Conservation (phyloP, 1,140 invertebrate genomes). For the Heliconius himera region DNA sequence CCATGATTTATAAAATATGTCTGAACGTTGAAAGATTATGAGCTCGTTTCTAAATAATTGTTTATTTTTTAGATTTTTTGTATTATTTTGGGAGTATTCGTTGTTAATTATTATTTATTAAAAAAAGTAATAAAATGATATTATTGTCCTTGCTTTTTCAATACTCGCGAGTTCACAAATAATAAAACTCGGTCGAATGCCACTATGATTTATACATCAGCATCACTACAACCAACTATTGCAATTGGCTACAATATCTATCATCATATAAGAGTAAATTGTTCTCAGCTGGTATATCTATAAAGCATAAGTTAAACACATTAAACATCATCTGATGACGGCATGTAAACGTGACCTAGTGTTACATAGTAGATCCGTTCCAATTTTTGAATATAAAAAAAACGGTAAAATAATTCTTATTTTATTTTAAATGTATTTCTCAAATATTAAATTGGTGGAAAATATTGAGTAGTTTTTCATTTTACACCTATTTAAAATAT, state of each 20-base stretch:
- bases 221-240: not conserved
- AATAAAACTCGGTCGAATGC: not conserved
- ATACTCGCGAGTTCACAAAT: not conserved
- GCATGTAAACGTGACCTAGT: not conserved
- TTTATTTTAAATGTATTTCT: not conserved
- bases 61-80: too few relatives aligned
- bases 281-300: not conserved
- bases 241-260: not conserved
- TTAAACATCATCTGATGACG: not conserved
- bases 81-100: too few relatives aligned
- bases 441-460: too few relatives aligned
- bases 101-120: too few relatives aligned
- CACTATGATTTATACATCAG: not conserved
- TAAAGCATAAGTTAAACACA: not conserved
- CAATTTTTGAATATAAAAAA: not conserved
- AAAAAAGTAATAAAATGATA: not conserved
- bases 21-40: too few relatives aligned
- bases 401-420: not conserved
- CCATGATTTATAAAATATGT: too few relatives aligned
- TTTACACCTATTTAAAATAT: too few relatives aligned
- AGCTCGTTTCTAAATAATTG: too few relatives aligned
- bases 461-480: too few relatives aligned
- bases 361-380: not conserved
- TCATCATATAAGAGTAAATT: constrained; percentile 9
- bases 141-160: not conserved